A percentile compares a stretch with the other conserved stretches of the same genome.
Evolutionary conservation across 2,888 invertebrate genomes (phyloP).

Genomic region (Caenorhabditis sp.): DNA sequence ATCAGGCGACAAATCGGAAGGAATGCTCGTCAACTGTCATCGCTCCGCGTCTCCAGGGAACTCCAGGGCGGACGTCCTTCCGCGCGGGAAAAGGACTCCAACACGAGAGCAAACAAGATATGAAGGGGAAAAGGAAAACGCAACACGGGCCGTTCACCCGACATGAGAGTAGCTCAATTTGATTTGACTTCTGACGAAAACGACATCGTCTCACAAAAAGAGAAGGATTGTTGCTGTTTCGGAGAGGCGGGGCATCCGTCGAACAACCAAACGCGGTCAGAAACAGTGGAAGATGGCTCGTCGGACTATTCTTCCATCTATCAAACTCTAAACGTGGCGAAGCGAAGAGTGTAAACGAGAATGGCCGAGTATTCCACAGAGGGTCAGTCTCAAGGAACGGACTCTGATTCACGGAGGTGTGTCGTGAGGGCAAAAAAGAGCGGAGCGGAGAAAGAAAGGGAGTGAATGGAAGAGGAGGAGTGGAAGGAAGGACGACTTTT

Average conservation of each 20-base stretch:
- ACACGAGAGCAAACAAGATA: not conserved
- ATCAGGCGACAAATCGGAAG: slow-evolving; percentile 48
- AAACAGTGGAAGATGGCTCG: not conserved
- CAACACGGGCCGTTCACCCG: slow-evolving; percentile 14
- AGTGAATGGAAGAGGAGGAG: slow-evolving; percentile 4
- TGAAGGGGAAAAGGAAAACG: not conserved
- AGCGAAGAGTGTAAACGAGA: not conserved
- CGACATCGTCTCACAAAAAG: not conserved
- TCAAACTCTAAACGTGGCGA: slow-evolving; percentile 26
- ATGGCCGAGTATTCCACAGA: slow-evolving; percentile 25
- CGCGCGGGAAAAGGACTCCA: slow-evolving; percentile 1
- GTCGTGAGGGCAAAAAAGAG: slow-evolving; percentile 15
- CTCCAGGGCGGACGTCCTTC: slow-evolving; percentile 13
- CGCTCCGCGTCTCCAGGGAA: slow-evolving; percentile 37
- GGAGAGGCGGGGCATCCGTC: too few relatives aligned
- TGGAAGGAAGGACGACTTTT: slow-evolving; percentile 2
- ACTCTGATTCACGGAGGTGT: slow-evolving; percentile 26
- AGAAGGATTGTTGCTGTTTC: not conserved
- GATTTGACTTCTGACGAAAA: slow-evolving; percentile 16
- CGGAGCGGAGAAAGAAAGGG: slow-evolving; percentile 6
- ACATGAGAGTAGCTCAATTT: slow-evolving; percentile 30
- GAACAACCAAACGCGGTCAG: not conserved
- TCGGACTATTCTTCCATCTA: slow-evolving; percentile 9
- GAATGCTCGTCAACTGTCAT: slow-evolving; percentile 49
- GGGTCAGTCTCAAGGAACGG: slow-evolving; percentile 27